A percentile compares a stretch with the other conserved stretches of the same genome.
Conservation (phyloP, 2,888 invertebrate genomes). For the Phyto melanocephala region DNA sequence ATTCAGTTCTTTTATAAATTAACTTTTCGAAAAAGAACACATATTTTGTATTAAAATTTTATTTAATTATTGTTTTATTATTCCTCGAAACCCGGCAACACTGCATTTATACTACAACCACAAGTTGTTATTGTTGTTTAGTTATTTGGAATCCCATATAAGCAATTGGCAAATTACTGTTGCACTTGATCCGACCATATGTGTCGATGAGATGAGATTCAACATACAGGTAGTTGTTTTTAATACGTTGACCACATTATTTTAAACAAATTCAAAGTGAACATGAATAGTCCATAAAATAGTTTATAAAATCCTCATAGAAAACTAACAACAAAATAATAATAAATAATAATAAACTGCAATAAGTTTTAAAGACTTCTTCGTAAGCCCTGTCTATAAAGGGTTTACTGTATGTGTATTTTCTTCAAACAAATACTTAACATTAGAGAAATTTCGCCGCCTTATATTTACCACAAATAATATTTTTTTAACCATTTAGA, state of each 20-base stretch:
- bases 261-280: background rate
- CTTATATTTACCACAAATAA: slow-evolving; percentile 1
- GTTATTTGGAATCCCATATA: background rate
- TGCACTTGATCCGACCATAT: slow-evolving; percentile 38
- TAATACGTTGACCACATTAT: background rate
- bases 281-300: background rate
- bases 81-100: too few species aligned
- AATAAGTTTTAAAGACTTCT: background rate
- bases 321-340: background rate
- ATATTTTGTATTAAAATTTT: too few species aligned
- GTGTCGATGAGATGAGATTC: background rate
- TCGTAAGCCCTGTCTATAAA: background rate
- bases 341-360: background rate
- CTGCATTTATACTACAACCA: too few species aligned
- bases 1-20: too few species aligned
- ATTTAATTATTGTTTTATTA: too few species aligned
- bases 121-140: too few species aligned
- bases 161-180: slow-evolving; percentile 43
- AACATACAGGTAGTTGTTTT: slow-evolving; percentile 5
- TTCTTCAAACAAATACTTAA: background rate
- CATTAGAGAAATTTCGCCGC: slow-evolving; percentile 47
- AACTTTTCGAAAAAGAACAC: too few species aligned
- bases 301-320: background rate
- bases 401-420: background rate
- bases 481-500: background rate